phyloP scores from a whole-genome alignment of 2,888 invertebrate species.

The Clusia tigrina region DNA sequence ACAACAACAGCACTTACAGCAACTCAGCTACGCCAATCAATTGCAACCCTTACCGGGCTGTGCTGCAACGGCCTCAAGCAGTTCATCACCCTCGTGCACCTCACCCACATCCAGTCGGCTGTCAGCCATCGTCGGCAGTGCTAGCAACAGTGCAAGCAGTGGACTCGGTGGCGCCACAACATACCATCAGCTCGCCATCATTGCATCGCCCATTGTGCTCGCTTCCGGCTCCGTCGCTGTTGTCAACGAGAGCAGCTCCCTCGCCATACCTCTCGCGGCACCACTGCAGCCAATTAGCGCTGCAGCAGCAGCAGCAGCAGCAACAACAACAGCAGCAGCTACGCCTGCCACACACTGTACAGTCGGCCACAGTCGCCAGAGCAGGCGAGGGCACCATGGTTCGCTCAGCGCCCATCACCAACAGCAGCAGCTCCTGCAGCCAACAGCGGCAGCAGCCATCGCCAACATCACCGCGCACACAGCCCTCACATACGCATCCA shows the following conservation, averaged over 20 bases:
- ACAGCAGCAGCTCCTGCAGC: conserved; percentile 40
- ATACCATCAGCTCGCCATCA: conserved; percentile 57
- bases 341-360: conserved; percentile 17
- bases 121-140: conserved; percentile 32
- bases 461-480: conserved; percentile 65
- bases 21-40: conserved; percentile 50
- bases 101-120: conserved; percentile 43
- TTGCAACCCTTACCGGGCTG: conserved; percentile 47
- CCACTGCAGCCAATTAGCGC: conserved; percentile 40
- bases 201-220: conserved; percentile 48
- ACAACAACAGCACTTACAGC: conserved; percentile 51
- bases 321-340: conserved; percentile 31
- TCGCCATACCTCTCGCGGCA: conserved; percentile 37
- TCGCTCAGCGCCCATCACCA: conserved; percentile 30
- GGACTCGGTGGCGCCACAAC: conserved; percentile 28
- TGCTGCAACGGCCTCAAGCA: conserved; percentile 52
- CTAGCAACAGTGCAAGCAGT: conserved; percentile 28
- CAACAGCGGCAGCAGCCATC: conserved; percentile 45
- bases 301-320: conserved; percentile 35
- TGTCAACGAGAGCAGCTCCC: conserved; percentile 36
- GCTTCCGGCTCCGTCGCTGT: conserved; percentile 44
- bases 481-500: conserved; percentile 65
- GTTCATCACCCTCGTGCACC: conserved; percentile 58
- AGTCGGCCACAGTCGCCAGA: conserved; percentile 30
- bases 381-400: conserved; percentile 31